Percentiles rank a stretch among this genome's conserved stretches.
Evolutionary conservation across 2,797 vertebrate genomes (phyloP).

Genomic region (Microtus californicus): DNA sequence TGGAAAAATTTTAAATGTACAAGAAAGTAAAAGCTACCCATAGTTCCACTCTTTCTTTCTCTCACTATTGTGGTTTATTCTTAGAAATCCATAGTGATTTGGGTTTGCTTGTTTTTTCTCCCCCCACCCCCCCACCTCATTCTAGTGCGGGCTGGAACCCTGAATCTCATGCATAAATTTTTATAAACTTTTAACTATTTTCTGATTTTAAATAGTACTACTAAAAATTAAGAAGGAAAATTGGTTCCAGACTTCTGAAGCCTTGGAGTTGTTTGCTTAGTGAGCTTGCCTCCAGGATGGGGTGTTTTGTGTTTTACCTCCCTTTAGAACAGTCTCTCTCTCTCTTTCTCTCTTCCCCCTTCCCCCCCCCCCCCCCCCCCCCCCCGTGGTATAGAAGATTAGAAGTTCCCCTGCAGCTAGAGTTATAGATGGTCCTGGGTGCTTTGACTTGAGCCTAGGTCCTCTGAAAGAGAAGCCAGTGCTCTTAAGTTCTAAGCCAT

Average conservation of each 20-base stretch:
- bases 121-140: background rate
- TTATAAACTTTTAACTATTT: constrained; percentile 10
- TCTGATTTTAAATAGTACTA: background rate
- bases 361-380: too few relatives aligned
- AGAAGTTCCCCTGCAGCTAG: background rate
- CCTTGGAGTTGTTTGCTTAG: background rate
- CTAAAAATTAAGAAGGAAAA: background rate
- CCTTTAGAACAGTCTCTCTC: background rate
- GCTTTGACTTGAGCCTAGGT: background rate
- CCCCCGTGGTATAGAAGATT: too few relatives aligned
- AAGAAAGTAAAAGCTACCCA: constrained; percentile 22
- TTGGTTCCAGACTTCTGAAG: background rate
- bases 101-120: background rate
- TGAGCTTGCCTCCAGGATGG: background rate
- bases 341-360: too few relatives aligned
- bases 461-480: background rate
- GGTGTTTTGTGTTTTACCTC: background rate
- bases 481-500: background rate
- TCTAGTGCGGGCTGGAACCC: background rate
- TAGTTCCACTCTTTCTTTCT: background rate
- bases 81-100: background rate
- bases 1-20: background rate
- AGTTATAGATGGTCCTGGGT: background rate
- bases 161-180: background rate
- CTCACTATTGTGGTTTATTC: background rate